Evolutionary conservation across 2,888 invertebrate species (phyloP), one percentile per base, ranked within the genome.

Genomic region (Tridacna crocea): DNA sequence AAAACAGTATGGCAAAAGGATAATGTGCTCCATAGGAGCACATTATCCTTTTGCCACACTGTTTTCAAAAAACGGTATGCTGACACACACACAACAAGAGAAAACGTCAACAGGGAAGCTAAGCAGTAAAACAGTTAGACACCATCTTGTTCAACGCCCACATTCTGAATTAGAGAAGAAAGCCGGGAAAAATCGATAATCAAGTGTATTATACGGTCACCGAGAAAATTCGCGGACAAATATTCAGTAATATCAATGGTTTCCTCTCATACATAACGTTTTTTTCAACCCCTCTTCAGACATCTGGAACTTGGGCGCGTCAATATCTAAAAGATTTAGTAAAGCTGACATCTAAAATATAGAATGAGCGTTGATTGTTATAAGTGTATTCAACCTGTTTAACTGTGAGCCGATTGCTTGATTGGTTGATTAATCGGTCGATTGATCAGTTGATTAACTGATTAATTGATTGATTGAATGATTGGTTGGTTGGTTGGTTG

Each of bases 71-170:
- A 22, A 13, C 61, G n/a, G 4, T 22, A 1, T 1, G 13, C 1
- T 4, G n/a, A 61, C 3, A 61, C 22, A 22, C 36, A 36, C 36
- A 36, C 2, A 36, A 36, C 61, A 11, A 15, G 22, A 61, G 22
- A 61, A 61, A 24, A 3, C 61, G 4, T 61, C 1, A 4, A 10
- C 13, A 24, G 24, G 19, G 36, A 13, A 4, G 61, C 17, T 13
- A 61, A 61, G 61, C 8, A 13, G 2, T 3, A 61, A 55, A 61
- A 24, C 10, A 10, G 22, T 61, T 13, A 24, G 26, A n/a, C 26
- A n/a, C 13, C 61, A 61, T 61, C 61, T 61, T 61, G 61, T 61
- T 61, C 13, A 61, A 61, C 61, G 61, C 61, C 61, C 61, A 61
- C 61, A 61, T 61, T 13, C 61, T 2, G 61, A 61, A 22, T 22